phyloP scores from a whole-genome alignment of 1,140 invertebrate species.

The Aporrectodea caliginosa region DNA sequence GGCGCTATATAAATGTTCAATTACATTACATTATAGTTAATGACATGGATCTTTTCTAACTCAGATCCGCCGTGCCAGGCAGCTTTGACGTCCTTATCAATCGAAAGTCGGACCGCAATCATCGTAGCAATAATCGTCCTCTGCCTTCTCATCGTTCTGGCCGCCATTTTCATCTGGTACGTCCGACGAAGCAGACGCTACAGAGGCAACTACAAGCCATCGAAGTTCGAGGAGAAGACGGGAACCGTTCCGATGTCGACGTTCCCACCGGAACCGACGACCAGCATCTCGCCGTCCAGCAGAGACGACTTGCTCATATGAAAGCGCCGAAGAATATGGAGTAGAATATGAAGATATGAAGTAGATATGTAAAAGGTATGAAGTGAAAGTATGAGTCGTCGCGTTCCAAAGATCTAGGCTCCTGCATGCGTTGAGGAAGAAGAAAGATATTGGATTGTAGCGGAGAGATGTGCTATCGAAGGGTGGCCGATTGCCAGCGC shows the following conservation, averaged over 20 bases:
- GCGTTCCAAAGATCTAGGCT: no score
- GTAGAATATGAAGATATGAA: no score
- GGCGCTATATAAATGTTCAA: no score
- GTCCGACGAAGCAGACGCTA: not conserved
- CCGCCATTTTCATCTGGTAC: not conserved
- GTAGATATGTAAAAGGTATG: no score
- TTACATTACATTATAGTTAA: no score
- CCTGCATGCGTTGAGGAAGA: no score
- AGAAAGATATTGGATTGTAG: no score
- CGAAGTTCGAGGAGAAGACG: not conserved
- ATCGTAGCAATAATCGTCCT: not conserved
- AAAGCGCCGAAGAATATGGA: no score
- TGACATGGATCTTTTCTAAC: not conserved
- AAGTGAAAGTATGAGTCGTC: no score
- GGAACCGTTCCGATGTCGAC: not conserved
- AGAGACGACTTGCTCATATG: not conserved
- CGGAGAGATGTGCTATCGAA: no score
- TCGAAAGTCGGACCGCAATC: not conserved
- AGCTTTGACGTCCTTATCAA: no score
- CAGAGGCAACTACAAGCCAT: not conserved
- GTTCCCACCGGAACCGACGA: not conserved
- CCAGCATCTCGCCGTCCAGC: not conserved
- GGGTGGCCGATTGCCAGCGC: no score
- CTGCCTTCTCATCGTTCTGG: not conserved
- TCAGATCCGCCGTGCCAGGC: not conserved